These are phyloP conservation scores for Aphidius colemani DNA, from an alignment of 2,888 invertebrate species.

Conservation along the genomic window DNA sequence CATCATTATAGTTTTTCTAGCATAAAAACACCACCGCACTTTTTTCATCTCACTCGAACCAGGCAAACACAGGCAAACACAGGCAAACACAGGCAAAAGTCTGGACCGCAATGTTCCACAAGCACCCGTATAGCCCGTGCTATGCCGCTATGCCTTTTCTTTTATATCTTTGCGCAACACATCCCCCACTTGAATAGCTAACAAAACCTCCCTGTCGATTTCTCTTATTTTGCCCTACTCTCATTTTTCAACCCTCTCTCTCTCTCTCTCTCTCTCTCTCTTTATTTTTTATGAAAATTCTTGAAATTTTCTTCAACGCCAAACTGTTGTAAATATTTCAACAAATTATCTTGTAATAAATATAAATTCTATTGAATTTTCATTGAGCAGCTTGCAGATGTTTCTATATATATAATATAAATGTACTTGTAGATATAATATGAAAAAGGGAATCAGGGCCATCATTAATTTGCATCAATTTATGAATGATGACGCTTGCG, in stretches of 20 bases:
- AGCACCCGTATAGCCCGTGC: slow-evolving; percentile 4
- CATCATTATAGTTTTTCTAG: no score
- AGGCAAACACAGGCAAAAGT: slow-evolving; percentile 11
- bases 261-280: slow-evolving; percentile 20
- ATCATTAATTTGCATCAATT: not conserved
- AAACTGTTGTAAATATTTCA: no score
- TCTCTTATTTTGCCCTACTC: slow-evolving; percentile 22
- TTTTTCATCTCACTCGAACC: slow-evolving; percentile 14
- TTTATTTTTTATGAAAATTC: not conserved
- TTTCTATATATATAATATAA: no score
- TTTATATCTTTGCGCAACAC: not conserved
- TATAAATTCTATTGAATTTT: no score
- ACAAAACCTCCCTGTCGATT: slow-evolving; percentile 15
- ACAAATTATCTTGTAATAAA: no score
- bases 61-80: no score
- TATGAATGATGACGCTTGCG: slow-evolving; percentile 22
- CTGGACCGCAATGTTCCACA: slow-evolving; percentile 28
- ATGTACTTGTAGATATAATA: no score
- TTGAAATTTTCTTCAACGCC: no score
- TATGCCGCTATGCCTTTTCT: slow-evolving; percentile 18
- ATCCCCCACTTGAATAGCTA: not conserved
- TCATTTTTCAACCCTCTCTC: slow-evolving; percentile 24
- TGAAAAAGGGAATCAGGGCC: no score
- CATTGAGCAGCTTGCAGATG: no score
- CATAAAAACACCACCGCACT: slow-evolving; percentile 13